Conservation (phyloP, 2,888 invertebrate species). For the Sesia bembeciformis region DNA sequence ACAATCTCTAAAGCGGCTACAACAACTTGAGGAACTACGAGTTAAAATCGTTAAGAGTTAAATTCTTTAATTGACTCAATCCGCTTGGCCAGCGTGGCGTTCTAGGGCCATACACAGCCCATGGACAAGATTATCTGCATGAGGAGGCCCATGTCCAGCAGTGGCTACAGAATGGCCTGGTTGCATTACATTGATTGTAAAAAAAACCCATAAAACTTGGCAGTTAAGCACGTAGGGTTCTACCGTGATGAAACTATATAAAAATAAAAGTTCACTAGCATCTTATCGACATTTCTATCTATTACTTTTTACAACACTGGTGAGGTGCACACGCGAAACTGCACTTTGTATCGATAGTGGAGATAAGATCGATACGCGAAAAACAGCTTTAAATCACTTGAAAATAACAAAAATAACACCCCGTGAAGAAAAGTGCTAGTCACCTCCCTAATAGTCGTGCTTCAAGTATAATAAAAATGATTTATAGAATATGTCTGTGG, state of each 20-base stretch:
- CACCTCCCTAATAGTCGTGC: slow-evolving; percentile 38
- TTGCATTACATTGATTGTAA: too few species aligned
- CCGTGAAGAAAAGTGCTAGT: slow-evolving; percentile 39
- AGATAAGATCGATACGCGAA: slow-evolving; percentile 33
- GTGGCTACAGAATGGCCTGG: too few species aligned
- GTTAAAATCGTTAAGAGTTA: too few species aligned
- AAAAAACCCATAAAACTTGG: too few species aligned
- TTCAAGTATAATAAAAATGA: slow-evolving; percentile 60
- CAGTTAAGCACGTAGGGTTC: background rate
- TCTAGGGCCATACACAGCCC: too few species aligned
- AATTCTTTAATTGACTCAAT: too few species aligned
- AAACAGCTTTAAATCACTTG: slow-evolving; percentile 52
- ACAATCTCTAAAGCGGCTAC: too few species aligned
- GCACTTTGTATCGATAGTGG: slow-evolving; percentile 45
- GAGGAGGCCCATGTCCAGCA: too few species aligned
- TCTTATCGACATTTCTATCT: background rate
- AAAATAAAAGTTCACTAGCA: background rate
- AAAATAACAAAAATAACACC: slow-evolving; percentile 31
- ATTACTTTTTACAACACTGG: background rate
- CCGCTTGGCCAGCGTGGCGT: too few species aligned
- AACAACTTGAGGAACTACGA: too few species aligned
- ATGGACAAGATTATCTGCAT: too few species aligned
- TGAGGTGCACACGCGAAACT: slow-evolving; percentile 39
- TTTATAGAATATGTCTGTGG: slow-evolving; percentile 65
- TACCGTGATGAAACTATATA: background rate